Evolutionary conservation across 2,113 vertebrate genomes (phyloP), one percentile per base, ranked within the genome.

Genomic region (Nothobranchius kuhntae): DNA sequence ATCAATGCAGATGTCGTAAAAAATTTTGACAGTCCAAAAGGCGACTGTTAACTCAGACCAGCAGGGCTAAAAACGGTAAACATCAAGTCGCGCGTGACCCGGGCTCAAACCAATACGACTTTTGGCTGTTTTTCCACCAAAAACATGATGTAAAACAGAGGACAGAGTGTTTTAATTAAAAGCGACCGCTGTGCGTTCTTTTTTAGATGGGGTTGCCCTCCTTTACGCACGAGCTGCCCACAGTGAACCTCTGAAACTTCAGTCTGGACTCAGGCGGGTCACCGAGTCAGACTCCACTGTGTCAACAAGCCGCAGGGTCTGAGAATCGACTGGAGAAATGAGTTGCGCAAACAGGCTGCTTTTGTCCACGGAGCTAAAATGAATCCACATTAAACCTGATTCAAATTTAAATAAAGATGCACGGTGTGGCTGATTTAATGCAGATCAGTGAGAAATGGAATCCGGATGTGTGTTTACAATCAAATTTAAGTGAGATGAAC

Each of bases 131-230:
- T 84, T 77, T 73, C 65, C 67, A 68, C 73, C 58, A n/a, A 75
- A 69, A 69, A 83, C 77, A 77, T 35, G 82, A 73, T 50, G 72
- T 68, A 50, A 78, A 86, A 90, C 89, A 91, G 88, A 83, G 59
- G 71, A 77, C 68, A 74, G 45, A 89, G 87, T 92, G 90, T 92
- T 90, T 88, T 83, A 90, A 90, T 87, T 89, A 88, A 77, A 74
- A 75, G 74, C 54, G 50, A 76, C 74, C 80, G 71, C 70, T 71
- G 66, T 61, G 71, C 69, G 51, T 60, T 53, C 73, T 56, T 67
- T 78, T 83, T 68, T 75, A 80, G 75, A 80, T 46, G 71, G 67
- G 65, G 78, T 78, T 61, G 67, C 78, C 64, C 70, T 68, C 67
- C 52, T 80, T 84, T 82, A 83, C 76, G 80, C 84, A 83, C 5